Evolutionary conservation across 2,113 vertebrate species (phyloP), one percentile per base, ranked within the genome.

Genomic region (Pseudopipra pipra): DNA sequence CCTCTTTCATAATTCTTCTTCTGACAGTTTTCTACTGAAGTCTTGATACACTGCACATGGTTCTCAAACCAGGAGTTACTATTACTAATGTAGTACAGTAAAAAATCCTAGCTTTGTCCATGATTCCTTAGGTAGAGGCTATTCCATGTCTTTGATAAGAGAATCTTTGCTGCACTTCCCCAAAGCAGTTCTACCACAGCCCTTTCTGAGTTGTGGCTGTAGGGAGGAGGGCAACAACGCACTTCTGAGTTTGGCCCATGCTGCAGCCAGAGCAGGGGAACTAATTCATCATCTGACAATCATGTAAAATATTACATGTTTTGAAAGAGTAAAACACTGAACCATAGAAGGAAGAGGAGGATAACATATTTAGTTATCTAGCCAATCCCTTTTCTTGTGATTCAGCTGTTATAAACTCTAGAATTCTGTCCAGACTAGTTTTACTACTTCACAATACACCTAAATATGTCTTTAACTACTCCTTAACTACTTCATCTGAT

Each of bases 401-500:
- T 78, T 85, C 77, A 73, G 67, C 31, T 5, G 1, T 56, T 73
- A 62, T 8, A 33, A 90, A 80, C 52, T 49, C 41, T 4, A 49
- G 74, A 35, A 76, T 74, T 93, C 89, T 95, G 89, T 54, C 46
- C 85, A 63, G 74, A 8, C 54, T 43, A 20, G 66, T 87, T 94
- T 76, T 54, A 76, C 25, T 55, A 20, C 44, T 70, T 82, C 44
- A 23, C 47, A 65, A 41, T n/a, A 54, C 44, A 75, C 17, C 35
- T 55, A 51, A 51, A 52, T 7, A 2, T 31, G n/a, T 28, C 41
- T 90, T 52, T 63, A 78, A 82, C 41, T 72, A 23, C 15, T 70
- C 67, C 71, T 61, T 11, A 78, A 72, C 15, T 74, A 27, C 24
- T 59, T 70, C 18, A 51, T 23, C 24, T 17, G 43, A 52, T 25